Percentiles rank a stretch among this genome's conserved stretches.
phyloP scores from a whole-genome alignment of 2,113 vertebrate genomes.

The Spilogale gracilis region DNA sequence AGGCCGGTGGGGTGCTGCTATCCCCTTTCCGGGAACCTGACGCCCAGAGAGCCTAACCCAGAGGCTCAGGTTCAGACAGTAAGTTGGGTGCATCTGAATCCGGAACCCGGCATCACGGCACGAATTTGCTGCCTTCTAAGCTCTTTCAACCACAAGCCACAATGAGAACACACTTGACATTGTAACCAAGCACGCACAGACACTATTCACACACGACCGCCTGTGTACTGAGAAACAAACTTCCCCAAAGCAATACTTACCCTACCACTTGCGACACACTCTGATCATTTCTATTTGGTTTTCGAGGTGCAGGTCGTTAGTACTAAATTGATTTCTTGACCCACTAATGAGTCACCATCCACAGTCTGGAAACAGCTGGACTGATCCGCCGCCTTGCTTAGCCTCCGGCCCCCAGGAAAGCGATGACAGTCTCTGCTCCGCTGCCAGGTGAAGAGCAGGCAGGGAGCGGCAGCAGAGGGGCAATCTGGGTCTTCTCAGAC shows the following conservation, averaged over 20 bases:
- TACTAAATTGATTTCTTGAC: neutral
- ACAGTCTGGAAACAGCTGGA: neutral
- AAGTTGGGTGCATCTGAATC: neutral
- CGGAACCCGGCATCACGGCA: neutral
- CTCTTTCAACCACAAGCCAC: neutral
- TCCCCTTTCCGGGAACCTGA: neutral
- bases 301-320: neutral
- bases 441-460: neutral
- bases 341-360: neutral
- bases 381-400: neutral
- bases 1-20: neutral
- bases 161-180: neutral
- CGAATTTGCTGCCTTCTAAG: neutral
- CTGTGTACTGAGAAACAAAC: neutral
- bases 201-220: rapidly evolving
- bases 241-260: slow-evolving; percentile 45
- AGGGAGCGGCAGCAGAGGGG: neutral
- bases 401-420: neutral
- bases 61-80: neutral
- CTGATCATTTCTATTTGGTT: neutral
- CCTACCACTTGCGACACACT: neutral
- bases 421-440: neutral
- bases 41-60: neutral
- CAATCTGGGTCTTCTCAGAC: neutral
- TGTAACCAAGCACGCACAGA: neutral